Conservation (phyloP, 2,797 vertebrate species). For the Cichlasoma orientale region DNA sequence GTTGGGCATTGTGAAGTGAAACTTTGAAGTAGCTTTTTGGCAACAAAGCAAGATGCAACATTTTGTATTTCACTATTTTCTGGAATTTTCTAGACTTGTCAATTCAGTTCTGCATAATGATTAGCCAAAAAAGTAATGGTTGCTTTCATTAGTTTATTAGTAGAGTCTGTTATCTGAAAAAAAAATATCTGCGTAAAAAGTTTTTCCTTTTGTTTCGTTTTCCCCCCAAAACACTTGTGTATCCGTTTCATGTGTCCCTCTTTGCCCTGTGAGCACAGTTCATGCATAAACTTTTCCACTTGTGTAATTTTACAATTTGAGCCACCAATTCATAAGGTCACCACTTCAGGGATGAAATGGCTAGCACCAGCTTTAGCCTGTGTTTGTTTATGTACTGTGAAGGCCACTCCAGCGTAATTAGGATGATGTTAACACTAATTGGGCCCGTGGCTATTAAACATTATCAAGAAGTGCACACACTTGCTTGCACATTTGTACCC, state of each 20-base stretch:
- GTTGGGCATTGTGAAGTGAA: neutral
- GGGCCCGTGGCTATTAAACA: conserved; percentile 45
- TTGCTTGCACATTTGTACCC: conserved; percentile 10
- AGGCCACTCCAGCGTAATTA: conserved; percentile 58
- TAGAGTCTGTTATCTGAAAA: neutral
- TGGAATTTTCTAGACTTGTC: neutral
- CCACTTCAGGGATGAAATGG: conserved; percentile 17
- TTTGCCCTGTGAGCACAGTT: neutral
- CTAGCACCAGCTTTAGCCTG: conserved; percentile 23
- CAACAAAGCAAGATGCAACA: neutral
- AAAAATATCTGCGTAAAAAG: too few relatives aligned
- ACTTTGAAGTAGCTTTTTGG: neutral
- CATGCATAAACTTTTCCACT: neutral
- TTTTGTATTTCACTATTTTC: neutral
- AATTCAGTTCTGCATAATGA: neutral
- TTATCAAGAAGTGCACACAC: conserved; percentile 38
- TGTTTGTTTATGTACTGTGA: conserved; percentile 56
- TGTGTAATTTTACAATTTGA: conserved; percentile 18
- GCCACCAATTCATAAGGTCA: conserved; percentile 44
- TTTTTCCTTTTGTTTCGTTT: neutral
- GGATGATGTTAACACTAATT: conserved; percentile 68
- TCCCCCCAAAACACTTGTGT: neutral
- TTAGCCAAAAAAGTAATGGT: neutral
- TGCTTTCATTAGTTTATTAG: too few relatives aligned
- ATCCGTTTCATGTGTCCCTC: neutral